Conservation (phyloP, 2,797 vertebrate species). For the Channa striata region DNA sequence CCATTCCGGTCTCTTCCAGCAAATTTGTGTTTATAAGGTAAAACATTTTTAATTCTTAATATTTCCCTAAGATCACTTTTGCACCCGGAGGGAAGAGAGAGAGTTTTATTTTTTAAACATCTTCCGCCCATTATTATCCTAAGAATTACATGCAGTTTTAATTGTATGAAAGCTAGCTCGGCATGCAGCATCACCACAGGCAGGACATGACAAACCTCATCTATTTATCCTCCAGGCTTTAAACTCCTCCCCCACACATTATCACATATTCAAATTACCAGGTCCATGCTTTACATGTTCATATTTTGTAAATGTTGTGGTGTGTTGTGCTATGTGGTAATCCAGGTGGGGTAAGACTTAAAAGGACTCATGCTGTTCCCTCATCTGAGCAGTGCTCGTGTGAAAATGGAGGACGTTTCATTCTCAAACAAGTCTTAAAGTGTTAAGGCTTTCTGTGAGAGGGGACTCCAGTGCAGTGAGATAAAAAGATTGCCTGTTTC, state of each 20-base stretch:
- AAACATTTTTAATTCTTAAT: constrained; percentile 21
- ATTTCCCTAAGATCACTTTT: constrained; percentile 36
- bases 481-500: not conserved
- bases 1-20: constrained; percentile 54
- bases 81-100: constrained; percentile 36
- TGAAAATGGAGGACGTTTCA: constrained; percentile 22
- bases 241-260: constrained; percentile 47
- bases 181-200: constrained; percentile 38
- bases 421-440: constrained; percentile 8
- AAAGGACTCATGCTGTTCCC: constrained; percentile 61
- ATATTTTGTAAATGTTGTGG: constrained; percentile 13
- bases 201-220: constrained; percentile 32
- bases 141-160: constrained; percentile 46
- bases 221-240: constrained; percentile 43
- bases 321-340: constrained; percentile 45
- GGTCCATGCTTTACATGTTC: constrained; percentile 29
- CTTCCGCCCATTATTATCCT: constrained; percentile 42
- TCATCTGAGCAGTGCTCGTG: constrained; percentile 45
- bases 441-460: constrained; percentile 16
- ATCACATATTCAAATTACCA: constrained; percentile 52
- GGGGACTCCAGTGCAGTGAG: not conserved
- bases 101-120: constrained; percentile 39
- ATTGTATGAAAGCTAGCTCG: constrained; percentile 43
- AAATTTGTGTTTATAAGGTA: constrained; percentile 45
- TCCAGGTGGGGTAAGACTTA: constrained; percentile 57